Conservation (phyloP, 2,797 vertebrate genomes). For the Lindbergichthys nudifrons region DNA sequence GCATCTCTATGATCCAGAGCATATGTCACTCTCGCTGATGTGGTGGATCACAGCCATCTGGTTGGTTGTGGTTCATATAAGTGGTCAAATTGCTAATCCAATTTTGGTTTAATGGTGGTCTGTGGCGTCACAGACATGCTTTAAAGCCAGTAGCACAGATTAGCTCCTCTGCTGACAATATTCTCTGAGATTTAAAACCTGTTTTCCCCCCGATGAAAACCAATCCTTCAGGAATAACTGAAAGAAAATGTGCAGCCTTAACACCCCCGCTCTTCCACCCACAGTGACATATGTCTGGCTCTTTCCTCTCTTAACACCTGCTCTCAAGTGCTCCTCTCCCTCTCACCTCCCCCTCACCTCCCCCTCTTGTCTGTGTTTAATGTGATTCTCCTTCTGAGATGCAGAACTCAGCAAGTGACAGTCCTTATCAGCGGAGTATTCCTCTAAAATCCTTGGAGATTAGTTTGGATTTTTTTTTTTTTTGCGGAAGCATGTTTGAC, state of each 20-base stretch:
- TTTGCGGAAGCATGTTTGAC: constrained; percentile 31
- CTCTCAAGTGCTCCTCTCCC: constrained; percentile 26
- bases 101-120: constrained; percentile 12
- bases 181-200: constrained; percentile 6
- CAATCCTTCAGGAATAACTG: constrained; percentile 14
- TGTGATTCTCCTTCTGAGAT: constrained; percentile 21
- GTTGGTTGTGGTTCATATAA: constrained; percentile 28
- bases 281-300: constrained; percentile 48
- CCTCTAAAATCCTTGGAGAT: constrained; percentile 61
- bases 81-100: constrained; percentile 4
- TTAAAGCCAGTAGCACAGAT: constrained; percentile 16
- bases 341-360: constrained; percentile 27
- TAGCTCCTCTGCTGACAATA: constrained; percentile 13
- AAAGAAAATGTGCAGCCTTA: constrained; percentile 28
- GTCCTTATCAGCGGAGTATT: constrained; percentile 40
- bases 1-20: constrained; percentile 8
- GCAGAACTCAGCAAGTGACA: constrained; percentile 32
- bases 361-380: constrained; percentile 36
- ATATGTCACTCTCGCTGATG: constrained; percentile 13
- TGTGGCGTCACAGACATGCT: constrained; percentile 9
- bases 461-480: constrained; percentile 57
- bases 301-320: constrained; percentile 44
- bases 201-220: constrained; percentile 26
- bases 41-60: constrained; percentile 30
- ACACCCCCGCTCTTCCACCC: constrained; percentile 33